Percentiles rank a stretch among this genome's conserved stretches.
Conservation (phyloP, 2,888 invertebrate species). For the Ethmia dodecea region DNA sequence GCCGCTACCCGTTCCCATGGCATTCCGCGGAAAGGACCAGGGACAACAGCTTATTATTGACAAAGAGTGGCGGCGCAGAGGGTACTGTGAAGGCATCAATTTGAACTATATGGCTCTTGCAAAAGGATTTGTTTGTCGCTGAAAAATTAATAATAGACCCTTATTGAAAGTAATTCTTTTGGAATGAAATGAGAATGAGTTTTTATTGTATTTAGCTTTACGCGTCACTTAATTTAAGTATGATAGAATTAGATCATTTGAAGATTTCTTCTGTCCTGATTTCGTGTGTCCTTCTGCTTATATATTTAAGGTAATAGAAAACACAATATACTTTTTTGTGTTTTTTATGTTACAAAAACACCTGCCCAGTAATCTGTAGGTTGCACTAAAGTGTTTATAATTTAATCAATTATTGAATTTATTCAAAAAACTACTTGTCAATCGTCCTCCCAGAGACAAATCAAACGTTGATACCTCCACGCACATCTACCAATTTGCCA, state of each 20-base stretch:
- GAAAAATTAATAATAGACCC: background rate
- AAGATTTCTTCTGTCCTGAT: too few relatives aligned
- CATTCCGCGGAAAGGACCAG: constrained; percentile 51
- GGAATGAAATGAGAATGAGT: background rate
- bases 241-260: background rate
- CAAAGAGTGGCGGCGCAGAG: constrained; percentile 25
- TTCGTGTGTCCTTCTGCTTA: too few relatives aligned
- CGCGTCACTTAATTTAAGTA: background rate
- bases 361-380: too few relatives aligned
- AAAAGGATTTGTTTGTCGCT: too few relatives aligned
- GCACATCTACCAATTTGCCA: constrained; percentile 22
- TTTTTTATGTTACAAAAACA: too few relatives aligned
- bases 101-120: too few relatives aligned
- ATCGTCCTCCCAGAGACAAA: constrained; percentile 1
- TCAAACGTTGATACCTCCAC: constrained; percentile 15
- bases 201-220: background rate
- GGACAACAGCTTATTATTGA: constrained; percentile 47
- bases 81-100: background rate
- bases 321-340: too few relatives aligned
- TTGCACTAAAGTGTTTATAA: too few relatives aligned
- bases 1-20: constrained; percentile 64
- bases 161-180: background rate
- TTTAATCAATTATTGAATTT: too few relatives aligned
- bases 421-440: too few relatives aligned
- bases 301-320: too few relatives aligned